Conservation (phyloP, 2,113 vertebrate species). For the Pheucticus melanocephalus region DNA sequence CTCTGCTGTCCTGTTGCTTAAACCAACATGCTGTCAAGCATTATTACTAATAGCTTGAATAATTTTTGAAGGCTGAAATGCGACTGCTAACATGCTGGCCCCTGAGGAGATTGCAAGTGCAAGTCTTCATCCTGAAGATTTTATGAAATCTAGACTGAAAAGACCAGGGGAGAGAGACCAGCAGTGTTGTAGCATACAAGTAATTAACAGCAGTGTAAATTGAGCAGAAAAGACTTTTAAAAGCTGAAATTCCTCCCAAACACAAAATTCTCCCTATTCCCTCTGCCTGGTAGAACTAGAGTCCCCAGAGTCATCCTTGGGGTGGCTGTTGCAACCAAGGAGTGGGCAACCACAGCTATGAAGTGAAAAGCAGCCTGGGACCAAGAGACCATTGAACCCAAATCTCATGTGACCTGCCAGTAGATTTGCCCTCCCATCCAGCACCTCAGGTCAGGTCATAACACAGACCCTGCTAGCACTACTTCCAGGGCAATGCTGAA, state of each 20-base stretch:
- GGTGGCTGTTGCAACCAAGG: not conserved
- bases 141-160: not conserved
- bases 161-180: not conserved
- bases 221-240: not conserved
- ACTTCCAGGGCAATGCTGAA: not conserved
- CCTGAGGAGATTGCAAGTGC: not conserved
- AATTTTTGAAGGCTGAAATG: not conserved
- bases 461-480: not conserved
- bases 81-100: not conserved
- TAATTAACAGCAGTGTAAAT: not conserved
- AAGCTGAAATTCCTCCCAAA: not conserved
- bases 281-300: not conserved
- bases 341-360: not conserved
- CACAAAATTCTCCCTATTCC: rapidly evolving
- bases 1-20: not conserved
- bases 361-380: not conserved
- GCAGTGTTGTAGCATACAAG: not conserved
- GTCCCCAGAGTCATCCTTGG: not conserved
- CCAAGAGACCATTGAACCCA: not conserved
- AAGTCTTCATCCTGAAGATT: not conserved
- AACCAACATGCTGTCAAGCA: not conserved
- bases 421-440: not conserved
- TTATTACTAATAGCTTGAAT: not conserved
- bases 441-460: not conserved
- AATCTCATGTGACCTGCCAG: not conserved